Percentiles rank a stretch among this genome's conserved stretches.
Conservation (phyloP, 1,140 invertebrate genomes). For the Tenebrio molitor region DNA sequence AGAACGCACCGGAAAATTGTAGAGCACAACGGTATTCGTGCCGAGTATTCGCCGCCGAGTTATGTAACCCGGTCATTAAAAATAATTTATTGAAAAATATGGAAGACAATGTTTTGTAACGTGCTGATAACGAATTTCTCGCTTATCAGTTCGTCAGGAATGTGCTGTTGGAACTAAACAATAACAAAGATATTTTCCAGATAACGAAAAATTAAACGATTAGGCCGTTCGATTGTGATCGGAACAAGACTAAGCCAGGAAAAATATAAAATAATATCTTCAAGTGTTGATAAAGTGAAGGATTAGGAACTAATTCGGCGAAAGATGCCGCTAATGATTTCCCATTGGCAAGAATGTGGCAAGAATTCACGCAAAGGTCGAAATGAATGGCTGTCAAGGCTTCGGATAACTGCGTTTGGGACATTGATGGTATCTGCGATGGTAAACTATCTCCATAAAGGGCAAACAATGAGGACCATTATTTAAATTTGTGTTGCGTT, state of each 20-base stretch:
- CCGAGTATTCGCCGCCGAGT: too few species aligned
- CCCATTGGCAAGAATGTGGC: background rate
- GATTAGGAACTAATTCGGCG: background rate
- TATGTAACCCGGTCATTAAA: conserved; percentile 15
- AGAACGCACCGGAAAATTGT: conserved; percentile 10
- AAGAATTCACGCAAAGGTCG: background rate
- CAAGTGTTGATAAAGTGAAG: background rate
- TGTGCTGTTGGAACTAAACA: background rate
- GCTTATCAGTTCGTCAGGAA: background rate
- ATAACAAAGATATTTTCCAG: background rate
- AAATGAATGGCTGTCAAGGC: background rate
- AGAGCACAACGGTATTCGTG: background rate
- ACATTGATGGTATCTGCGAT: conserved; percentile 9
- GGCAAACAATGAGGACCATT: conserved; percentile 13
- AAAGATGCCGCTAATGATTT: background rate
- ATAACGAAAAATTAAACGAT: background rate
- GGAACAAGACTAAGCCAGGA: too few species aligned
- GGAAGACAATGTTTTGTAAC: conserved; percentile 3
- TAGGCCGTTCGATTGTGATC: too few species aligned
- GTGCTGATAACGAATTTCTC: background rate
- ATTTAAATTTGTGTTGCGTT: conserved; percentile 12
- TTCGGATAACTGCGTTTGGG: background rate
- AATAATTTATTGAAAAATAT: conserved; percentile 31
- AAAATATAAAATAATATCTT: too few species aligned
- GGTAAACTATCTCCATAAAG: conserved; percentile 13